phyloP scores from a whole-genome alignment of 2,797 vertebrate species.

The Furcifer pardalis region DNA sequence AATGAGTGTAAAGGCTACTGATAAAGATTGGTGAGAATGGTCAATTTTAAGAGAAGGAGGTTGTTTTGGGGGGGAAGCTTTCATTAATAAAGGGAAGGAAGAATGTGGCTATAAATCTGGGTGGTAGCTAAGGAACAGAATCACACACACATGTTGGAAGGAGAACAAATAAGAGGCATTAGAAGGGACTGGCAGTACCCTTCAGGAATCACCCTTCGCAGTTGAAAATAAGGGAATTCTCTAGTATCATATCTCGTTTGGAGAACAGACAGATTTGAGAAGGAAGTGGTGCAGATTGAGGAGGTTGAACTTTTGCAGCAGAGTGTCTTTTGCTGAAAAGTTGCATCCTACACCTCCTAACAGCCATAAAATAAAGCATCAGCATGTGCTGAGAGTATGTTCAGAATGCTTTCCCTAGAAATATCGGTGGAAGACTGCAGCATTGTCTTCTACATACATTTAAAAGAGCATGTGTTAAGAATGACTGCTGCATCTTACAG shows the following conservation, averaged over 20 bases:
- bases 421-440: not conserved
- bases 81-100: not conserved
- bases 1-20: not conserved
- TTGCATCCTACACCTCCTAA: not conserved
- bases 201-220: not conserved
- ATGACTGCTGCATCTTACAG: too few relatives aligned
- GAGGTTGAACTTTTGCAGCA: not conserved
- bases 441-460: not conserved
- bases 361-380: not conserved
- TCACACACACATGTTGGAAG: not conserved
- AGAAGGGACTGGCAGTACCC: not conserved
- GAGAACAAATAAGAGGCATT: not conserved
- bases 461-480: not conserved
- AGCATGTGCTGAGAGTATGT: not conserved
- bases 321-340: not conserved
- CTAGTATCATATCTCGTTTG: not conserved
- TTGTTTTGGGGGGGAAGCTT: too few relatives aligned
- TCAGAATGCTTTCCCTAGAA: not conserved
- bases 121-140: not conserved
- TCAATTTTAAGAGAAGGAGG: not conserved
- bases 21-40: slow-evolving; percentile 7
- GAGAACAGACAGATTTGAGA: not conserved
- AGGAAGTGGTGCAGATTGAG: not conserved
- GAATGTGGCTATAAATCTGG: not conserved
- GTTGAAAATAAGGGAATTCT: not conserved